phyloP scores from a whole-genome alignment of 2,888 invertebrate species.

The Nematopogon swammerdamellus region DNA sequence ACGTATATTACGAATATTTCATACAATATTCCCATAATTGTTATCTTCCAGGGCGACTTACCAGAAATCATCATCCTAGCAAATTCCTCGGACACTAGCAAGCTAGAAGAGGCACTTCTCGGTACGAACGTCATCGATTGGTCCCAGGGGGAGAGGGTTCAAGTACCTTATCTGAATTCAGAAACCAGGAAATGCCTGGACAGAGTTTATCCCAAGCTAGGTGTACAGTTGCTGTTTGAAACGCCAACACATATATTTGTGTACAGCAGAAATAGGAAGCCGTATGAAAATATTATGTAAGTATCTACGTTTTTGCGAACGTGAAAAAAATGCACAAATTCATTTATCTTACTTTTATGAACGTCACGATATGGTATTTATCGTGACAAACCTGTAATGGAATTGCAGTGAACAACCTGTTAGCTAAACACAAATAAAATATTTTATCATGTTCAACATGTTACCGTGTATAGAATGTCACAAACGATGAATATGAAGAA shows the following conservation, averaged over 20 bases:
- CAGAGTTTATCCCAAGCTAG: constrained; percentile 9
- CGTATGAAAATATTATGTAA: neutral
- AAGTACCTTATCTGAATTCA: constrained; percentile 17
- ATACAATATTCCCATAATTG: constrained; percentile 1
- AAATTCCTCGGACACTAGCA: constrained; percentile 17
- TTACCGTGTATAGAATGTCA: too few species aligned
- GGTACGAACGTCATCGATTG: constrained; percentile 26
- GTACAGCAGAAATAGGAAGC: neutral
- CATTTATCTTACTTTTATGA: too few species aligned
- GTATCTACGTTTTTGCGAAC: too few species aligned
- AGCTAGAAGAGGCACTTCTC: constrained; percentile 21
- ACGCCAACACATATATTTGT: neutral
- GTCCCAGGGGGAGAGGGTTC: constrained; percentile 14
- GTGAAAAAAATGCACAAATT: too few species aligned
- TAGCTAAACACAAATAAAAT: too few species aligned
- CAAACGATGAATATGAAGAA: too few species aligned
- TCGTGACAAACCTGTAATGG: too few species aligned
- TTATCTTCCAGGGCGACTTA: constrained; percentile 6
- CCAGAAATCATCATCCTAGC: constrained; percentile 26
- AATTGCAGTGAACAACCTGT: too few species aligned
- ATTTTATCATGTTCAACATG: too few species aligned
- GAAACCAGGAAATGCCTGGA: constrained; percentile 11
- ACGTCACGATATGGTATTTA: too few species aligned
- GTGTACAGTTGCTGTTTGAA: constrained; percentile 4
- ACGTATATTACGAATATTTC: too few species aligned